Conservation (phyloP, 2,113 vertebrate species). For the Pholis gunnellus region DNA sequence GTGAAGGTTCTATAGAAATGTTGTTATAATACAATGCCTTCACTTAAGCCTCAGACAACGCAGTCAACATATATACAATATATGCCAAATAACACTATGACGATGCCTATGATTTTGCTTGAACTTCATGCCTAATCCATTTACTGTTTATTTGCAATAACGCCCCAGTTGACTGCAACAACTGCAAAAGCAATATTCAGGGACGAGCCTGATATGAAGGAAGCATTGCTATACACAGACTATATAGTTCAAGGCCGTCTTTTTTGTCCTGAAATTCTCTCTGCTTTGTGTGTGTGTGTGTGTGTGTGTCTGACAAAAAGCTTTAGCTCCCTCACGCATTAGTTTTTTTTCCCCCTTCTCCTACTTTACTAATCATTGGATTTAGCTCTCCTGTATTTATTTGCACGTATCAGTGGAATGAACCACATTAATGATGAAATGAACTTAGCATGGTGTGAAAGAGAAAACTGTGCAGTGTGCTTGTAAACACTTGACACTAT, state of each 20-base stretch:
- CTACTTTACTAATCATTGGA: slow-evolving; percentile 44
- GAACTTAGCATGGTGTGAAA: slow-evolving; percentile 60
- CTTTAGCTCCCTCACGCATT: slow-evolving; percentile 28
- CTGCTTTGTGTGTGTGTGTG: slow-evolving; percentile 3
- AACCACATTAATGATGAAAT: slow-evolving; percentile 73
- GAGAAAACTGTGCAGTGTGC: slow-evolving; percentile 40
- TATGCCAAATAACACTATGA: slow-evolving; percentile 8
- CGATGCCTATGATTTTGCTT: slow-evolving; percentile 8
- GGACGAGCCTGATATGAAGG: slow-evolving; percentile 35
- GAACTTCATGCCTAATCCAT: slow-evolving; percentile 3
- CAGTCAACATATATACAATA: background rate
- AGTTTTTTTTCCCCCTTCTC: slow-evolving; percentile 9
- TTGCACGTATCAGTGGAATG: slow-evolving; percentile 64
- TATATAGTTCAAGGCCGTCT: slow-evolving; percentile 68
- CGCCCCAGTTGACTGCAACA: slow-evolving; percentile 45
- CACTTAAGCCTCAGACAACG: background rate
- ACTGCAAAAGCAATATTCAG: slow-evolving; percentile 36
- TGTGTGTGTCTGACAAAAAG: slow-evolving; percentile 38
- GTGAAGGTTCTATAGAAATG: background rate
- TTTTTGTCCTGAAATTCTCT: slow-evolving; percentile 56
- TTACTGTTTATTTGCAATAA: slow-evolving; percentile 50
- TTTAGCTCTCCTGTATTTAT: slow-evolving; percentile 50
- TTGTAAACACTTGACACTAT: slow-evolving; percentile 69
- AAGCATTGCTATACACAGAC: slow-evolving; percentile 59
- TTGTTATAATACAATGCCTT: background rate